A percentile compares a stretch with the other conserved stretches of the same genome.
These are phyloP conservation scores for Galerucella pusilla DNA, from an alignment of 2,888 invertebrate species.

Conservation along the genomic window DNA sequence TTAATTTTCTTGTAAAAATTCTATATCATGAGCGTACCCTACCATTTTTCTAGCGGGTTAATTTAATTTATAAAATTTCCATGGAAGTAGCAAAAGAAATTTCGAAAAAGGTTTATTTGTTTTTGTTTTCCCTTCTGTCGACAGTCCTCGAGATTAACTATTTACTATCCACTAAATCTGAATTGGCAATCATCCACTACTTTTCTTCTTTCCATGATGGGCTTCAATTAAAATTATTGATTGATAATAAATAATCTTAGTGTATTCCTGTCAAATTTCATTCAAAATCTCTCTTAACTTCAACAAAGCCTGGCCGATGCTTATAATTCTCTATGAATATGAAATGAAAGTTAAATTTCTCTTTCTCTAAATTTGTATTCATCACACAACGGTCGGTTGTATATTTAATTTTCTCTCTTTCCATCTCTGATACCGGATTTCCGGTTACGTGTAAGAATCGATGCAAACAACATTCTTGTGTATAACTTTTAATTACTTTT, in stretches of 20 bases:
- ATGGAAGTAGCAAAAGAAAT: too few species aligned
- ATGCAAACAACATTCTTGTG: slow-evolving; percentile 39
- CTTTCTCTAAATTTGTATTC: slow-evolving; percentile 55
- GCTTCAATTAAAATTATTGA: not conserved
- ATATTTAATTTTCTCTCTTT: slow-evolving; percentile 52
- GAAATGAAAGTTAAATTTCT: slow-evolving; percentile 56
- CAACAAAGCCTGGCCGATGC: slow-evolving; percentile 55
- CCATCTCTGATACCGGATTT: slow-evolving; percentile 46
- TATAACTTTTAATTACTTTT: slow-evolving; percentile 52
- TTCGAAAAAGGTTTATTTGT: too few species aligned
- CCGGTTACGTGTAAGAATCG: slow-evolving; percentile 35
- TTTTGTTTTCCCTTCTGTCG: too few species aligned
- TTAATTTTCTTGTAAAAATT: too few species aligned
- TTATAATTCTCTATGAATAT: slow-evolving; percentile 57
- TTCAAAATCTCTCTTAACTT: slow-evolving; percentile 51
- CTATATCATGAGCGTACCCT: too few species aligned
- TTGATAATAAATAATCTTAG: slow-evolving; percentile 19
- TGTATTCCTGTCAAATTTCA: slow-evolving; percentile 41
- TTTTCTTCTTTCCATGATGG: too few species aligned
- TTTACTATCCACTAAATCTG: too few species aligned
- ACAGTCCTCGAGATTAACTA: too few species aligned
- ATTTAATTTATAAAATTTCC: too few species aligned
- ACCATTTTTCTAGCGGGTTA: too few species aligned
- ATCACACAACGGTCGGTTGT: slow-evolving; percentile 53
- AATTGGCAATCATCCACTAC: too few species aligned